These are phyloP conservation scores for Nomada ferruginata DNA, from an alignment of 2,888 invertebrate species.

Conservation along the genomic window DNA sequence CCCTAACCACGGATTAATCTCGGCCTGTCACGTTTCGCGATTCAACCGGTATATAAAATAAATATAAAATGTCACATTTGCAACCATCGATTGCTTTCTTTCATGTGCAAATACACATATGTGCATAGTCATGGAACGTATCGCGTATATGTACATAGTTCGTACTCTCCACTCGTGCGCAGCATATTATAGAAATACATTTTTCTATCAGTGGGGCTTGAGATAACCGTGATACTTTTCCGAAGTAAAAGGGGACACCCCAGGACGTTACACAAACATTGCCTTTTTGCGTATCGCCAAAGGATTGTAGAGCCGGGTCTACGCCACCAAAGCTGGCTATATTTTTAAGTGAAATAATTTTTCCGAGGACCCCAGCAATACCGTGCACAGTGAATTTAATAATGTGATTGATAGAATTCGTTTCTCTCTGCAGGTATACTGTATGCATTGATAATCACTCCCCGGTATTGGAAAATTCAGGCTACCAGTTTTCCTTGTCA, in stretches of 20 bases:
- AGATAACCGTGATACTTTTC: conserved; percentile 20
- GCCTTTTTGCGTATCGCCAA: conserved; percentile 1
- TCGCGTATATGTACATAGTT: not conserved
- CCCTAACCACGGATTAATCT: too few relatives aligned
- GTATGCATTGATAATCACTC: not conserved
- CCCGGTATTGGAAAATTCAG: not conserved
- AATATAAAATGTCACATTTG: too few relatives aligned
- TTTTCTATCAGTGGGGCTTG: conserved; percentile 30
- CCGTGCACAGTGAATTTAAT: conserved; percentile 51
- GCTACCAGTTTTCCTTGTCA: conserved; percentile 18
- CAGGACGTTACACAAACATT: conserved; percentile 35
- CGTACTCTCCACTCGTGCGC: not conserved
- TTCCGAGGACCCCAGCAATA: conserved; percentile 13
- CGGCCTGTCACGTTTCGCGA: too few relatives aligned
- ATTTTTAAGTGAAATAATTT: conserved; percentile 40
- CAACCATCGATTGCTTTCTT: not conserved
- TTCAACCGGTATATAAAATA: too few relatives aligned
- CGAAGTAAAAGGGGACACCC: not conserved
- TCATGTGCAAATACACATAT: not conserved
- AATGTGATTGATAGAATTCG: conserved; percentile 41
- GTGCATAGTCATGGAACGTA: not conserved
- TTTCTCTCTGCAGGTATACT: conserved; percentile 1
- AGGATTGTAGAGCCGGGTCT: conserved; percentile 4
- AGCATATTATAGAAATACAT: conserved; percentile 3
- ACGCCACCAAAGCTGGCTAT: not conserved